phyloP scores from a whole-genome alignment of 2,797 vertebrate species.

The Centroberyx gerrardi region DNA sequence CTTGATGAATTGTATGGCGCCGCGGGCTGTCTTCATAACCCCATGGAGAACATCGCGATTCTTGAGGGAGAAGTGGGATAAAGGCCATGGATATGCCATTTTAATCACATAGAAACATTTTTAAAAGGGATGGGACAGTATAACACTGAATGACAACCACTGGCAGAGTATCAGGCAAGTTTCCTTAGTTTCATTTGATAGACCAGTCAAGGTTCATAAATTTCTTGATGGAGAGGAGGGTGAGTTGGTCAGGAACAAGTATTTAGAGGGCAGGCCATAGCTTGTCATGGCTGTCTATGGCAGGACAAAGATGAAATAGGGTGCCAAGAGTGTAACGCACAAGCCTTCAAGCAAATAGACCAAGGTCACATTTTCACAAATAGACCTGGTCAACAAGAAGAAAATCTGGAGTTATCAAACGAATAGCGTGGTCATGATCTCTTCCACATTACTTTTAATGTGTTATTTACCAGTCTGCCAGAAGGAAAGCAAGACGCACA shows the following conservation, averaged over 20 bases:
- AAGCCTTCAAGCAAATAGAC: not conserved
- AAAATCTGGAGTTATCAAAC: not conserved
- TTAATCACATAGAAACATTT: slow-evolving; percentile 33
- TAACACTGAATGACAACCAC: slow-evolving; percentile 30
- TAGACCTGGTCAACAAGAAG: slow-evolving; percentile 6
- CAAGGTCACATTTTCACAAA: not conserved
- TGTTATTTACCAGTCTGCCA: slow-evolving; percentile 7
- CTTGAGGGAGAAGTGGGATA: slow-evolving; percentile 38
- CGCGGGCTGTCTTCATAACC: slow-evolving; percentile 34
- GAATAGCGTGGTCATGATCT: not conserved
- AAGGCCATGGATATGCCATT: slow-evolving; percentile 52
- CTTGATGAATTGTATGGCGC: slow-evolving; percentile 55
- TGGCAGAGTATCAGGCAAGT: slow-evolving; percentile 45
- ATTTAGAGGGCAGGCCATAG: slow-evolving; percentile 27
- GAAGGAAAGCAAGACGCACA: slow-evolving; percentile 4
- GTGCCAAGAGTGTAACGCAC: not conserved
- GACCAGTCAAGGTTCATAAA: slow-evolving; percentile 62
- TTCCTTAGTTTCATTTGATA: slow-evolving; percentile 48
- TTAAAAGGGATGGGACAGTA: slow-evolving; percentile 28
- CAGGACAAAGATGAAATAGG: slow-evolving; percentile 26
- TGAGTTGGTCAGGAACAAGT: slow-evolving; percentile 55
- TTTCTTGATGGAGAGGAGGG: slow-evolving; percentile 55
- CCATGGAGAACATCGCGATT: slow-evolving; percentile 47
- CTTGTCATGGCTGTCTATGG: slow-evolving; percentile 25
- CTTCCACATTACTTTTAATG: slow-evolving; percentile 2